These are phyloP conservation scores for Oryzias dopingdopingensis DNA, from an alignment of 2,797 vertebrate genomes.

Conservation along the genomic window DNA sequence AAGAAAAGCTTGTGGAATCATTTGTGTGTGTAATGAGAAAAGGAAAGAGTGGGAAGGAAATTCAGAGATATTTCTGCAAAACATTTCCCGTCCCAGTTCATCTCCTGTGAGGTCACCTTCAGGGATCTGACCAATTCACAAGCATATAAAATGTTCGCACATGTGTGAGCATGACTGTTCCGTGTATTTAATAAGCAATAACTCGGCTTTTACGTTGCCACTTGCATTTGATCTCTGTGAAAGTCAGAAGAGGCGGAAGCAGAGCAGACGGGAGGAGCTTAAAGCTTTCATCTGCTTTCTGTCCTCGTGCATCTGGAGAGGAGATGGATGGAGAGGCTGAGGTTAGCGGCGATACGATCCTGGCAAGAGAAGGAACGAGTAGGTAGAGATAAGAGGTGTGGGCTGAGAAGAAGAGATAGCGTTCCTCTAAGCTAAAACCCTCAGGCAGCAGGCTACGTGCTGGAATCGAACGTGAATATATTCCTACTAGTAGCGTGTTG, in stretches of 20 bases:
- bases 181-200: conserved; percentile 13
- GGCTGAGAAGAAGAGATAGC: conserved; percentile 49
- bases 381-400: conserved; percentile 48
- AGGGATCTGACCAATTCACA: conserved; percentile 39
- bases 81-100: conserved; percentile 45
- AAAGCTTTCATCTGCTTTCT: conserved; percentile 35
- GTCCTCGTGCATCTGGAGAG: conserved; percentile 25
- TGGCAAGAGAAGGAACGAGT: conserved; percentile 36
- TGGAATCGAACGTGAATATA: conserved; percentile 20
- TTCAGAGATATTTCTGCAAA: conserved; percentile 63
- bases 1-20: not conserved
- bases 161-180: conserved; percentile 16
- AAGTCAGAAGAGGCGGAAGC: conserved; percentile 11
- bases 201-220: conserved; percentile 32
- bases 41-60: conserved; percentile 42
- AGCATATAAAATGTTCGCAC: conserved; percentile 54
- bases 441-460: conserved; percentile 16
- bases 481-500: conserved; percentile 1
- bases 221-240: conserved; percentile 22
- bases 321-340: conserved; percentile 44
- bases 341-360: conserved; percentile 58
- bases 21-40: conserved; percentile 29
- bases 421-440: conserved; percentile 40
- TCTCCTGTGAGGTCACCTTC: conserved; percentile 60
- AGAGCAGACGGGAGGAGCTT: conserved; percentile 17